Evolutionary conservation across 2,888 invertebrate genomes (phyloP), one percentile per base, ranked within the genome.

Genomic region (Andrena bucephala): DNA sequence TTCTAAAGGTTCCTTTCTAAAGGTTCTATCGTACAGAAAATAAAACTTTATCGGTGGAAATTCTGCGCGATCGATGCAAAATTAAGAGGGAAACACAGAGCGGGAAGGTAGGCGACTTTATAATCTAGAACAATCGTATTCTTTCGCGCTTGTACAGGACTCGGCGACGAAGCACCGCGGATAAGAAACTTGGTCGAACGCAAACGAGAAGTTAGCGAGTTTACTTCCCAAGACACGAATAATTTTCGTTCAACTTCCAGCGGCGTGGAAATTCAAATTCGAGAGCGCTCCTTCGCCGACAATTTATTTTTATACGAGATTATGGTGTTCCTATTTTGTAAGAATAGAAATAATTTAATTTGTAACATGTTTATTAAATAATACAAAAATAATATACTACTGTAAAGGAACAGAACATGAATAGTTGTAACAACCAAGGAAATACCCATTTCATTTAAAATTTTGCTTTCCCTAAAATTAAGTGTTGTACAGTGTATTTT

Each of bases 221-320:
- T 86, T 75, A 77, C 83, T 77, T 81, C 78, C 76, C 72, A 74
- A 59, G 76, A 73, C 62, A 78, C 65, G 81, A 86, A 86, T 86
- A 86, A 86, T 86, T 81, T 81, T 75, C 73, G 68, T 62, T 65
- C 65, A 68, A 78, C 57, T 62, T 75, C 33, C 70, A 20, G 42
- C 63, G 71, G 72, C 60, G 48, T 76, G 65, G 72, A 77, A 86
- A 86, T 84, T 86, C 86, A 86, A 86, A 86, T 86, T 81, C 60
- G 81, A 68, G 74, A 62, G 73, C 54, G 62, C 65, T 52, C 36
- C 13, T 29, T 27, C 13, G 13, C 10, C n/a, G 29, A 36, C 50
- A 77, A 80, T 74, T 74, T 81, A 80, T 80, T 66, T 42, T 76
- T 57, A 54, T 27, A 16, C 65, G 50, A 27, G 33, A 27, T 69